Evolutionary conservation across 30 jellyfish, hydroid and myxozoan species (phyloP).

Genomic region (Turritopsis rubra): DNA sequence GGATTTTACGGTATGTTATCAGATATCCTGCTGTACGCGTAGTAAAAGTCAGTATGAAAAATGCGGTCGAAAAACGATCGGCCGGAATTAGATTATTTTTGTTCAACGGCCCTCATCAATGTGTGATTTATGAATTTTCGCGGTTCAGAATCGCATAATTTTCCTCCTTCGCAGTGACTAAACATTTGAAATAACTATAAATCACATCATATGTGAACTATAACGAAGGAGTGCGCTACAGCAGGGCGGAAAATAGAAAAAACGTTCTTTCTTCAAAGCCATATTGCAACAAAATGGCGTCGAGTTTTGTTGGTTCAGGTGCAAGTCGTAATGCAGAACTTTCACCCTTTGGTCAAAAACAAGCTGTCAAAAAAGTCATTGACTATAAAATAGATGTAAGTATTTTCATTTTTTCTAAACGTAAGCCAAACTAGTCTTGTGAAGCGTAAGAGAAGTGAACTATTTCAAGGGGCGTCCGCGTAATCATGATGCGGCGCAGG

Average conservation of each 20-base stretch:
- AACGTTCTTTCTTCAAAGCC: neutral
- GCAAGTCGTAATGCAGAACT: neutral
- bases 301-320: neutral
- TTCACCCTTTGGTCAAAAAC: neutral
- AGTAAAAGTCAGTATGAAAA: too few relatives aligned
- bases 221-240: neutral
- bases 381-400: conserved; percentile 10
- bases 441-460: neutral
- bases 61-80: too few relatives aligned
- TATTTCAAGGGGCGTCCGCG: neutral
- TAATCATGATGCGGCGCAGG: neutral
- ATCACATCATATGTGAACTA: neutral
- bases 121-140: neutral
- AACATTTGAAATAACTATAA: neutral
- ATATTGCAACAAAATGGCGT: neutral
- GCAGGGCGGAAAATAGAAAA: neutral
- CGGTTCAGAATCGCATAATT: neutral
- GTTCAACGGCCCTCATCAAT: neutral
- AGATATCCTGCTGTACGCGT: too few relatives aligned
- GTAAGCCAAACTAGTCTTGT: neutral
- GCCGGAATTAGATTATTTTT: too few relatives aligned
- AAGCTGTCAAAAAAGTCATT: conserved; percentile 5
- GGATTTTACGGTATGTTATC: too few relatives aligned
- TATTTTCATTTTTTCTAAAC: neutral
- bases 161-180: neutral